A percentile compares a stretch with the other conserved stretches of the same genome.
Evolutionary conservation across 2,113 vertebrate species (phyloP).

Genomic region (Tyto alba): DNA sequence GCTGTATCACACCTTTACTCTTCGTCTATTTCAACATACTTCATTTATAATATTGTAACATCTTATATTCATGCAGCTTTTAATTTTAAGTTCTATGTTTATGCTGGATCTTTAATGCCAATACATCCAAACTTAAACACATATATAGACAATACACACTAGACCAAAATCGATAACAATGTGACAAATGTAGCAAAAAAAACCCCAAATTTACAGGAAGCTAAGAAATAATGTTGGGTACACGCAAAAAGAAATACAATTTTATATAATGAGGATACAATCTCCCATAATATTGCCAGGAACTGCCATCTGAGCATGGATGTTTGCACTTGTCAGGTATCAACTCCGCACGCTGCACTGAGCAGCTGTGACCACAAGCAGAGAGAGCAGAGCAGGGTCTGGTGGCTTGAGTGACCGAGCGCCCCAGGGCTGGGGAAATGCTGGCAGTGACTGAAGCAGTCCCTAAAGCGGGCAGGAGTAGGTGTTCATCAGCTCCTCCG

Average conservation of each 20-base stretch:
- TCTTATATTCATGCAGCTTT: not conserved
- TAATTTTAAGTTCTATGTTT: not conserved
- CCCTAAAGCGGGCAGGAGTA: not conserved
- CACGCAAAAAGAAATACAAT: not conserved
- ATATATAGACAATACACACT: not conserved
- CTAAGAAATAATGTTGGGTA: not conserved
- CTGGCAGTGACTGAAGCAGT: not conserved
- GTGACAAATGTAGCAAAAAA: not conserved
- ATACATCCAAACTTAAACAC: not conserved
- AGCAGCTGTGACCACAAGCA: not conserved
- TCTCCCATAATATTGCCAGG: not conserved
- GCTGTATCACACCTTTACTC: not conserved
- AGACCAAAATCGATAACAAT: not conserved
- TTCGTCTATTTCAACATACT: not conserved
- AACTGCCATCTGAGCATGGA: not conserved
- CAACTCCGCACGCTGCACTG: fast-evolving
- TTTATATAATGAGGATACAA: not conserved
- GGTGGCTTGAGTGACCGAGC: not conserved
- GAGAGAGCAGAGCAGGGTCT: not conserved
- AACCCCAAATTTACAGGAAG: not conserved
- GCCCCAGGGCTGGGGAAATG: not conserved
- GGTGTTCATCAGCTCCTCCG: not conserved
- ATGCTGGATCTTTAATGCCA: not conserved
- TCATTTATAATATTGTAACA: not conserved
- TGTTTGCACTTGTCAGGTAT: slow-evolving; percentile 6